Conservation (phyloP, 2,113 vertebrate species). For the Oreamnos americanus region DNA sequence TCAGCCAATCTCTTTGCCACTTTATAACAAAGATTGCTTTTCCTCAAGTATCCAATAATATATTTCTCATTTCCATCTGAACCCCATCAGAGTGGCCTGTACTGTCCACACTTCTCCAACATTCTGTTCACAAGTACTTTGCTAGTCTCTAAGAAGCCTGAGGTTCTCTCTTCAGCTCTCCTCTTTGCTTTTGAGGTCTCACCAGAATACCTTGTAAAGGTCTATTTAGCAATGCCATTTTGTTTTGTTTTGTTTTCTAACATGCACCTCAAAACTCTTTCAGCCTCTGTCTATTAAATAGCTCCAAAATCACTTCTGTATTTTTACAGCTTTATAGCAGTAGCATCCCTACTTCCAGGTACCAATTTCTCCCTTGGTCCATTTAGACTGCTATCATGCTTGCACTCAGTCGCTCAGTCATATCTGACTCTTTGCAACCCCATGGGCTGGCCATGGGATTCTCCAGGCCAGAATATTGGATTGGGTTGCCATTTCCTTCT, state of each 20-base stretch:
- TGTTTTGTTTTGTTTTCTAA: background rate
- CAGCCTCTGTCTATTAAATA: background rate
- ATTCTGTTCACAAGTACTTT: background rate
- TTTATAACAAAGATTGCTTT: background rate
- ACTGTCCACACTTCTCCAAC: background rate
- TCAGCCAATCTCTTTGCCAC: background rate
- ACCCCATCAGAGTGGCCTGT: background rate
- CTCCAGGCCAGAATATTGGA: background rate
- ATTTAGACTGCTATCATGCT: background rate
- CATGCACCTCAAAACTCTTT: background rate
- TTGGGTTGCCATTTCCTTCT: background rate
- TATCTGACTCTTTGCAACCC: background rate
- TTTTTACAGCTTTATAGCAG: background rate
- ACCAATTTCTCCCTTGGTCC: background rate
- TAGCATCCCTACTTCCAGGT: background rate
- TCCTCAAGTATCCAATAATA: background rate
- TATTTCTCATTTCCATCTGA: background rate
- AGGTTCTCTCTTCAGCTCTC: background rate
- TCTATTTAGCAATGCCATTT: background rate
- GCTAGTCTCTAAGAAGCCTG: background rate
- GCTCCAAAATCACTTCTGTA: background rate
- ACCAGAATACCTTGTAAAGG: background rate
- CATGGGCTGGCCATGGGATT: background rate
- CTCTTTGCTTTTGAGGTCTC: background rate
- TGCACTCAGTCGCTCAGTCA: accelerated